Evolutionary conservation across 2,888 invertebrate genomes (phyloP).

Genomic region (Heliconius charithonia): DNA sequence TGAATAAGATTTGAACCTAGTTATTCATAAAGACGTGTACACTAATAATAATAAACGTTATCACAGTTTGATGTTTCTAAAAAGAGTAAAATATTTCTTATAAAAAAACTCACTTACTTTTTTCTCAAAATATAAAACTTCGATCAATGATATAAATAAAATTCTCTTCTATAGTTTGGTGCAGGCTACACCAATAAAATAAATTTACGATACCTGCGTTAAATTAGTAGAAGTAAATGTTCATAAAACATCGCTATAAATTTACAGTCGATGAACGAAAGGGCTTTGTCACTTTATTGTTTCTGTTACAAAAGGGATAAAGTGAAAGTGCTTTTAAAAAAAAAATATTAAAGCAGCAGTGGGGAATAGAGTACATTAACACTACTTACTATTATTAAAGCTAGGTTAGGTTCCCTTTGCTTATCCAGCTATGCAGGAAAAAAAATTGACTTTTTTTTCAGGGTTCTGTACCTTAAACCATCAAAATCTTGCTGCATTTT

Average conservation of each 20-base stretch:
- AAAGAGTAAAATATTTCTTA: not conserved
- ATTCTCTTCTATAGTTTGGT: constrained; percentile 1
- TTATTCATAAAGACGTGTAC: too few relatives aligned
- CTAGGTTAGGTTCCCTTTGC: too few relatives aligned
- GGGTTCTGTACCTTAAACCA: too few relatives aligned
- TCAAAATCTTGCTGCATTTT: too few relatives aligned
- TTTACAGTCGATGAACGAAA: constrained; percentile 20
- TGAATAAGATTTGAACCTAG: too few relatives aligned
- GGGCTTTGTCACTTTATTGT: constrained; percentile 16
- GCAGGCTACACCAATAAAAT: constrained; percentile 40
- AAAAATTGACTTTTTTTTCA: too few relatives aligned
- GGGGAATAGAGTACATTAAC: too few relatives aligned
- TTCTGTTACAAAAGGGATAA: constrained; percentile 5
- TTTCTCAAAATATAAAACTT: not conserved
- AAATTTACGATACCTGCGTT: constrained; percentile 42
- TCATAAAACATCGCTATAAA: constrained; percentile 23
- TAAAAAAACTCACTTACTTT: not conserved
- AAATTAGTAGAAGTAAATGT: constrained; percentile 43
- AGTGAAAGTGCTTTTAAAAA: not conserved
- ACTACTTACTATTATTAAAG: too few relatives aligned
- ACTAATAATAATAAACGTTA: too few relatives aligned
- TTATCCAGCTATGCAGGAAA: too few relatives aligned
- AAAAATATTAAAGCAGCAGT: too few relatives aligned
- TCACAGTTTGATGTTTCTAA: too few relatives aligned
- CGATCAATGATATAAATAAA: constrained; percentile 4